A percentile compares a stretch with the other conserved stretches of the same genome.
phyloP scores from a whole-genome alignment of 2,113 vertebrate species.

The Podarcis cretensis region DNA sequence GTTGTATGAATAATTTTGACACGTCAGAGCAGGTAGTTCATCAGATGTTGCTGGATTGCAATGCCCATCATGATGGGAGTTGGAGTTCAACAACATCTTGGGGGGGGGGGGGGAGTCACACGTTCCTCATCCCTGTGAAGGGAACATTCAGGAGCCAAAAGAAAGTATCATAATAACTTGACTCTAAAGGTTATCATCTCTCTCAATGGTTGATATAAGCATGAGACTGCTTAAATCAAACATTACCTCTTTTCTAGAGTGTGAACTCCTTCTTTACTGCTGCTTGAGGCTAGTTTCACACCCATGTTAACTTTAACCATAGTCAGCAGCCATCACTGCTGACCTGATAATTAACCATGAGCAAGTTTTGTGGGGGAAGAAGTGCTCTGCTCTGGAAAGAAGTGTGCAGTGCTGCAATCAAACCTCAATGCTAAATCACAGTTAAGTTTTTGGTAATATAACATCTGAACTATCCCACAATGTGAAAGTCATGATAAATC shows the following conservation, averaged over 20 bases:
- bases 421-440: not conserved
- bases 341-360: not conserved
- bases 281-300: not conserved
- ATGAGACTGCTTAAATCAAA: not conserved
- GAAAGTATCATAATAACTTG: not conserved
- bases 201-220: no score
- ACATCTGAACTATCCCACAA: not conserved
- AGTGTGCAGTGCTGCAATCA: not conserved
- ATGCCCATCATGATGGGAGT: not conserved
- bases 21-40: constrained; percentile 8
- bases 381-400: not conserved
- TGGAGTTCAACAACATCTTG: not conserved
- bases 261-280: not conserved
- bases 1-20: not conserved
- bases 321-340: not conserved
- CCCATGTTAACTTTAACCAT: not conserved
- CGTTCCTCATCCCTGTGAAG: not conserved
- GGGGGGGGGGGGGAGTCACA: not conserved
- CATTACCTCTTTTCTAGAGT: not conserved
- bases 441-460: not conserved
- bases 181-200: not conserved
- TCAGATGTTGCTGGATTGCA: not conserved
- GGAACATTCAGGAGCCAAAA: not conserved
- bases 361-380: not conserved
- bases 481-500: not conserved